Percentiles rank a stretch among this genome's conserved stretches.
Conservation (phyloP, 2,888 invertebrate genomes). For the Amitus sp. region DNA sequence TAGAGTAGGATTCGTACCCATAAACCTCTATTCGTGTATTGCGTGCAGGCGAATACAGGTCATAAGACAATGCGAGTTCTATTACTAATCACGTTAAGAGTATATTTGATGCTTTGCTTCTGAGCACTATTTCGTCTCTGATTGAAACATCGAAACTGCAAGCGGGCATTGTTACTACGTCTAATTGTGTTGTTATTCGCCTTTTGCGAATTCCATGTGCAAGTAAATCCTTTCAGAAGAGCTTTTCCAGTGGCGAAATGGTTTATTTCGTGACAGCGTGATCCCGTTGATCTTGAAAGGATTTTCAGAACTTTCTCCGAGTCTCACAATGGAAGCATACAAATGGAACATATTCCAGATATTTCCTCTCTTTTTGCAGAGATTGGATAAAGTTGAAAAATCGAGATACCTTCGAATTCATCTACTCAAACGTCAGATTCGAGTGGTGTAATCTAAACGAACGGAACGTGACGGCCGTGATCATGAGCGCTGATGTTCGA, state of each 20-base stretch:
- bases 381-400: too few relatives aligned
- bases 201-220: neutral
- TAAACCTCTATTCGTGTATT: slow-evolving; percentile 3
- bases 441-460: neutral
- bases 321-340: too few relatives aligned
- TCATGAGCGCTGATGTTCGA: slow-evolving; percentile 21
- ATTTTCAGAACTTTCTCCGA: too few relatives aligned
- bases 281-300: too few relatives aligned
- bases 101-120: slow-evolving; percentile 27
- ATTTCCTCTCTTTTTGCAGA: too few relatives aligned
- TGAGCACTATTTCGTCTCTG: slow-evolving; percentile 19
- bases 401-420: too few relatives aligned
- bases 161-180: slow-evolving; percentile 10
- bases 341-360: too few relatives aligned
- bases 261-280: too few relatives aligned
- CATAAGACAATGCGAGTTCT: slow-evolving; percentile 28
- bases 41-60: slow-evolving; percentile 14
- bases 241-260: too few relatives aligned
- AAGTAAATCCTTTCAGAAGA: too few relatives aligned
- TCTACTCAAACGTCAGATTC: too few relatives aligned
- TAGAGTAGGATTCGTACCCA: too few relatives aligned
- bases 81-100: slow-evolving; percentile 37
- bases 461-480: slow-evolving; percentile 18
- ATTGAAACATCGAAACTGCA: slow-evolving; percentile 19
- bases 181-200: neutral